These are phyloP conservation scores for Nemopilema nomurai DNA, from an alignment of 30 jellyfish, hydroid and myxozoan genomes.

Conservation along the genomic window DNA sequence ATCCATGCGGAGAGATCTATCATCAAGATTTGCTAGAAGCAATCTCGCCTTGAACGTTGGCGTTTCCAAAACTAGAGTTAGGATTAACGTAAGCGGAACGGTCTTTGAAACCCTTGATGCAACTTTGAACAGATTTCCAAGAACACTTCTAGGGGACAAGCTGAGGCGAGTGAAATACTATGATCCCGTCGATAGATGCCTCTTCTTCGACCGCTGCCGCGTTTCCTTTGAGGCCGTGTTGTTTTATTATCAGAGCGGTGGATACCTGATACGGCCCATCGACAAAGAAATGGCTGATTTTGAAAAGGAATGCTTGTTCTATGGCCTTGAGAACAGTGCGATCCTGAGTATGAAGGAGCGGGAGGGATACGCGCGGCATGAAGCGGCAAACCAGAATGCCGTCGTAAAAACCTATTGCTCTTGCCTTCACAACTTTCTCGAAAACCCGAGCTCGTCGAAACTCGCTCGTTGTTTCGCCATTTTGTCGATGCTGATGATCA, in stretches of 20 bases:
- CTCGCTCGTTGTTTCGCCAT: constrained; percentile 75
- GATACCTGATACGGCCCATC: constrained; percentile 78
- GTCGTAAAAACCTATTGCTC: constrained; percentile 10
- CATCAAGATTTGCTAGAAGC: background rate
- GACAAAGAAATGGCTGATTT: constrained; percentile 68
- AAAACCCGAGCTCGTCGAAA: constrained; percentile 80
- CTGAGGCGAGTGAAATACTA: constrained; percentile 41
- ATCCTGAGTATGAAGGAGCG: constrained; percentile 69
- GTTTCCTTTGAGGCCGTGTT: constrained; percentile 88
- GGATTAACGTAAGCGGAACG: constrained; percentile 80
- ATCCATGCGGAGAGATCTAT: background rate
- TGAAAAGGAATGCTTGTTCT: constrained; percentile 78
- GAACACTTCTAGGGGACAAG: constrained; percentile 84
- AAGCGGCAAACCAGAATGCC: constrained; percentile 8
- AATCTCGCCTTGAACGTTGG: background rate
- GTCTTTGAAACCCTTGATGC: constrained; percentile 76
- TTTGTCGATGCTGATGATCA: constrained; percentile 54
- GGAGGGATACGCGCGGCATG: constrained; percentile 78
- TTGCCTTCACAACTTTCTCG: constrained; percentile 48
- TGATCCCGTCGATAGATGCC: constrained; percentile 17
- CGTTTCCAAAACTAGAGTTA: constrained; percentile 27
- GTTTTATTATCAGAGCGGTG: constrained; percentile 85
- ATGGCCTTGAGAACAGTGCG: constrained; percentile 65
- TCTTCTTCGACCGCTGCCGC: constrained; percentile 70
- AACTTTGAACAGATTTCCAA: constrained; percentile 82